Evolutionary conservation across 2,888 invertebrate genomes (phyloP), one percentile per base, ranked within the genome.

Genomic region (Autographa pulchrina): DNA sequence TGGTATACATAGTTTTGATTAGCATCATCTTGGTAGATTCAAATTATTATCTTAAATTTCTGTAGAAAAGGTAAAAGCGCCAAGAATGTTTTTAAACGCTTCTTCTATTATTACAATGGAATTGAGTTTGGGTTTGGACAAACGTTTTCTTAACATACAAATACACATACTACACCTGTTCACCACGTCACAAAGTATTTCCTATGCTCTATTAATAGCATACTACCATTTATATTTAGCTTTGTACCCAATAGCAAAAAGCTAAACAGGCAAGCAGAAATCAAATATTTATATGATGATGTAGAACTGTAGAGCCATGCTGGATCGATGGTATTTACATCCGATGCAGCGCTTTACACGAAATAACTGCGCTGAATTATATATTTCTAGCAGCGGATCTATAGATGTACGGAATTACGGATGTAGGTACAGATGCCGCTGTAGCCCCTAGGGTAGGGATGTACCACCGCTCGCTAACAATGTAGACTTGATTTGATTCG

Each of bases 391-490:
- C 60, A 63, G 8, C 59, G 35, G 48, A 61, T 65, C 38, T 68
- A 54, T 54, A 35, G 41, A 59, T 16, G 14, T 43, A 48, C n/a
- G 43, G 14, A 43, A 0, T 5, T 43, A 16, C 43, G n/a, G 48
- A 48, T n/a, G n/a, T 25, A 25, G 25, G 25, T 48, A 48, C 48
- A n/a, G 48, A n/a, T 48, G 14, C n/a, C 43, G 56, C 54, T 52
- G 18, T 18, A 43, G 20, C 25, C 25, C 54, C 64, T 20, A 64
- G 65, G 56, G 60, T 38, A 54, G 13, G 62, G 32, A 38, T 65
- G 80, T 38, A 38, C 38, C 80, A 70, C 75, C 80, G 65, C 38
- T 48, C 77, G 52, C 67, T 72, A 80, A 72, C 77, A 77, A 80
- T 75, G 79, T 76, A 54, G 56, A 35, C 65, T 64, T 66, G 67